Evolutionary conservation across 2,797 vertebrate species (phyloP).

Genomic region (Enteromius unitaeniatus): DNA sequence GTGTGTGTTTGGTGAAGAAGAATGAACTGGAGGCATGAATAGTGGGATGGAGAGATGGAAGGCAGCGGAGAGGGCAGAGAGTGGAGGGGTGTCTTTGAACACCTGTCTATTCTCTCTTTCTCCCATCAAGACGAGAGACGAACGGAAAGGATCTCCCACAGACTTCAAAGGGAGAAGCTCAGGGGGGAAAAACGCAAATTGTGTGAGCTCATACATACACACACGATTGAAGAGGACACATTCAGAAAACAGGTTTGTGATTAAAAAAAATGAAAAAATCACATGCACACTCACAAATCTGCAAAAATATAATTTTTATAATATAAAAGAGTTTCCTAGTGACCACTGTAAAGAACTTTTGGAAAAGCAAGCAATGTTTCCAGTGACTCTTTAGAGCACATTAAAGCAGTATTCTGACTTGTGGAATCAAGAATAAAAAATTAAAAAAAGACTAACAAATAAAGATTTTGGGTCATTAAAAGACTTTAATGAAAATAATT

Average conservation of each 20-base stretch:
- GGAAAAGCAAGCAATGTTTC: background rate
- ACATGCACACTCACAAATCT: background rate
- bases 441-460: no score
- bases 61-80: conserved; percentile 37
- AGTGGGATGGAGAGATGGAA: conserved; percentile 32
- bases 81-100: conserved; percentile 47
- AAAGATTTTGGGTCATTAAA: background rate
- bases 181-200: conserved; percentile 5
- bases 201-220: background rate
- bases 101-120: conserved; percentile 41
- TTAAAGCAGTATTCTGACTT: background rate
- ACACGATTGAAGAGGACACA: background rate
- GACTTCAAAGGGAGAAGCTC: conserved; percentile 49
- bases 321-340: background rate
- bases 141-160: conserved; percentile 26
- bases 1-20: conserved; percentile 38
- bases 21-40: conserved; percentile 27
- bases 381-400: no score
- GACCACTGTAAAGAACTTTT: background rate
- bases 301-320: background rate
- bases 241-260: background rate
- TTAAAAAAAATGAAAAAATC: background rate
- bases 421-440: background rate
- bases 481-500: background rate
- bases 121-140: conserved; percentile 33